These are phyloP conservation scores for Sorex fumeus DNA, from an alignment of 2,113 vertebrate genomes.

Conservation along the genomic window DNA sequence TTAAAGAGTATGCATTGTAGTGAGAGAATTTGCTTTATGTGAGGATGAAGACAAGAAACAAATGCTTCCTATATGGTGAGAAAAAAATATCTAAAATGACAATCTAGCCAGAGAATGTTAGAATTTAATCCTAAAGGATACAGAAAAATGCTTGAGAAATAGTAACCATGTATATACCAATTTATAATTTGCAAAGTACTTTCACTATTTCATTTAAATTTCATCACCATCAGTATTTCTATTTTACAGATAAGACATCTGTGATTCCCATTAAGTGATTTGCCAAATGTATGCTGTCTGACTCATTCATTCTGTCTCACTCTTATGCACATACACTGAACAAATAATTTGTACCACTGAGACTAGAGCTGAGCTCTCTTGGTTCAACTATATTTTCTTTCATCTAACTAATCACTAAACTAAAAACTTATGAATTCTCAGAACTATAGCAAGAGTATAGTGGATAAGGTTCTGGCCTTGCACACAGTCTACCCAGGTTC, in stretches of 20 bases:
- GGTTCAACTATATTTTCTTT: too few species aligned
- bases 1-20: not conserved
- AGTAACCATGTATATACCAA: not conserved
- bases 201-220: not conserved
- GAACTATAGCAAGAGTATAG: too few species aligned
- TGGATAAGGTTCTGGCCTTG: too few species aligned
- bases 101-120: not conserved
- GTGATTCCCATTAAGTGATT: not conserved
- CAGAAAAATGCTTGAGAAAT: not conserved
- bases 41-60: not conserved
- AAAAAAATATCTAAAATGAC: not conserved
- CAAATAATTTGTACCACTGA: not conserved
- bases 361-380: too few species aligned
- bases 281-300: too few species aligned
- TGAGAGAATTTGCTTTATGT: too few species aligned
- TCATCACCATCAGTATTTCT: too few species aligned
- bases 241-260: not conserved
- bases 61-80: not conserved
- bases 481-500: too few species aligned
- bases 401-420: too few species aligned
- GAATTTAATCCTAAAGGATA: not conserved
- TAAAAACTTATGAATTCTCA: too few species aligned
- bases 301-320: not conserved
- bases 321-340: not conserved
- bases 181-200: not conserved